phyloP scores from a whole-genome alignment of 1,140 invertebrate genomes.

The Macrotrachela quadricornifera region DNA sequence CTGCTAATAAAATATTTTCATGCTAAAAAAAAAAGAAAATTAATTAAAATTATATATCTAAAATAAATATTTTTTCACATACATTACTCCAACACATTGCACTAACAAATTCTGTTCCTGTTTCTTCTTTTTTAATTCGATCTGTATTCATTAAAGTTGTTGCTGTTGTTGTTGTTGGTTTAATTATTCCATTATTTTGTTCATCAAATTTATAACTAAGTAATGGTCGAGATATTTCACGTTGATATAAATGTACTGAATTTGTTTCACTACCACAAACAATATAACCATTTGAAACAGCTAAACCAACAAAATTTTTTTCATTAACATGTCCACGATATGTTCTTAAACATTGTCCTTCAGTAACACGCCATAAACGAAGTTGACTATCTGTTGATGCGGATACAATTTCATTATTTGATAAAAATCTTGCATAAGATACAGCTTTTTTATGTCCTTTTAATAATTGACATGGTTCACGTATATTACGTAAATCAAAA shows the following conservation, averaged over 20 bases:
- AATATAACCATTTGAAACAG: constrained; percentile 76
- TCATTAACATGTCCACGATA: constrained; percentile 84
- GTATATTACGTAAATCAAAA: constrained; percentile 69
- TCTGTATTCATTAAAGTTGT: constrained; percentile 42
- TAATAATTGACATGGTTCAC: constrained; percentile 57
- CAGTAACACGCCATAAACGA: constrained; percentile 72
- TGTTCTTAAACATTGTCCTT: constrained; percentile 51
- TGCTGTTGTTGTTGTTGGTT: too few relatives aligned
- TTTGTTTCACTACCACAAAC: constrained; percentile 90
- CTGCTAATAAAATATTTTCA: constrained; percentile 66
- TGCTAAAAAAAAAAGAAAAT: constrained; percentile 25
- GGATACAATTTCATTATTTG: constrained; percentile 66
- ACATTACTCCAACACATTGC: constrained; percentile 70
- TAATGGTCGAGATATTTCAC: constrained; percentile 62
- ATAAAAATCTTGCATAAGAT: constrained; percentile 82
- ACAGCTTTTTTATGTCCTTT: constrained; percentile 82
- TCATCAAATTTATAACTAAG: constrained; percentile 72
- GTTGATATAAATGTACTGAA: constrained; percentile 75
- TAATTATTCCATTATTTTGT: constrained; percentile 26
- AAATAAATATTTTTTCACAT: constrained; percentile 13
- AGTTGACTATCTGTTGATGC: constrained; percentile 82
- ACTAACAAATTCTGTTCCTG: constrained; percentile 70
- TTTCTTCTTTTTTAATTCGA: constrained; percentile 48
- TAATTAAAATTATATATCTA: background rate
- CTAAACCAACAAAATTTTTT: constrained; percentile 89